These are phyloP conservation scores for Zosterops japonicus DNA, from an alignment of 2,113 vertebrate genomes.

Conservation along the genomic window DNA sequence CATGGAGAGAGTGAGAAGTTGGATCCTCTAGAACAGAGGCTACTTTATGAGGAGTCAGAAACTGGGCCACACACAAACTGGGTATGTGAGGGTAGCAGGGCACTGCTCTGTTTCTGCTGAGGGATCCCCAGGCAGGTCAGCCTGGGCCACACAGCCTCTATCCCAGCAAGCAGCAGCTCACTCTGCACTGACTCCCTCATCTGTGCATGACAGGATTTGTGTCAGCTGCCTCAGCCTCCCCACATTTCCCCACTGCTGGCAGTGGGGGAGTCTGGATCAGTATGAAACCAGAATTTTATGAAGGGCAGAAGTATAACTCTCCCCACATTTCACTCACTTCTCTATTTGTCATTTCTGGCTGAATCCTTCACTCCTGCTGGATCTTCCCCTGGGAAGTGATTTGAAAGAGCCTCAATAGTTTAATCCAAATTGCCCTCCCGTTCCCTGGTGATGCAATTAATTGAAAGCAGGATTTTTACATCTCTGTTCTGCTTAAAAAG, in stretches of 20 bases:
- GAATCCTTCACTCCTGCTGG: neutral
- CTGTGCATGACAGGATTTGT: neutral
- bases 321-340: neutral
- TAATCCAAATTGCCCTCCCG: conserved; percentile 45
- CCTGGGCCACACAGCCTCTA: neutral
- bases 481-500: conserved; percentile 11
- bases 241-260: neutral
- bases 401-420: conserved; percentile 30
- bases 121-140: conserved; percentile 6
- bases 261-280: neutral
- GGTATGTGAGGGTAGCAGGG: neutral
- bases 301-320: neutral
- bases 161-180: neutral
- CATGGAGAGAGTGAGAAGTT: conserved; percentile 63
- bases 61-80: conserved; percentile 53
- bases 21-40: conserved; percentile 67
- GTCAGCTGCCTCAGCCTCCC: neutral
- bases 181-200: neutral
- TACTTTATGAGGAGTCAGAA: conserved; percentile 66
- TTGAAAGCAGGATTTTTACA: conserved; percentile 48
- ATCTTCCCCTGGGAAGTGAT: conserved; percentile 1
- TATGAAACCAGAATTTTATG: neutral
- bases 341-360: neutral
- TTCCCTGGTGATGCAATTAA: conserved; percentile 41
- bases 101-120: neutral